Percentiles rank a stretch among this genome's conserved stretches.
Evolutionary conservation across 1,140 invertebrate species (phyloP).

Genomic region (Scaptomyza graminum): DNA sequence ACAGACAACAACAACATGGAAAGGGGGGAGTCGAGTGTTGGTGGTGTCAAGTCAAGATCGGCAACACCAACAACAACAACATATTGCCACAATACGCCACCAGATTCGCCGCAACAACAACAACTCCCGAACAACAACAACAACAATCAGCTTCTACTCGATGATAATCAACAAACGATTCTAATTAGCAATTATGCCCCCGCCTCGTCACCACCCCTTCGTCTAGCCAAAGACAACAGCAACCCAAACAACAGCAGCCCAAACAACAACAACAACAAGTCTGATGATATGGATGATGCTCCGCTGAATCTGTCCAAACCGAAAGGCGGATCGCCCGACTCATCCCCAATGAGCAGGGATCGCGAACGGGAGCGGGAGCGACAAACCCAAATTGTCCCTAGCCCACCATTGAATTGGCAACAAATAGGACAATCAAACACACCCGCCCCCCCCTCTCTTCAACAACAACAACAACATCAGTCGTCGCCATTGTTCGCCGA

Average conservation of each 20-base stretch:
- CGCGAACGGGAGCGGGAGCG: too few species aligned
- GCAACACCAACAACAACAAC: not conserved
- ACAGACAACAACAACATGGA: not conserved
- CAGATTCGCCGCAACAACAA: slow-evolving; percentile 71
- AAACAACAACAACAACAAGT: slow-evolving; percentile 7
- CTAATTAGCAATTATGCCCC: slow-evolving; percentile 41
- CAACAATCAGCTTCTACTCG: too few species aligned
- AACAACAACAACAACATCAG: slow-evolving; percentile 31
- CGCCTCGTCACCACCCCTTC: slow-evolving; percentile 40
- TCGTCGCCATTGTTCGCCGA: slow-evolving; percentile 44
- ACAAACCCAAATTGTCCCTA: slow-evolving; percentile 54
- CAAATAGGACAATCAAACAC: slow-evolving; percentile 17
- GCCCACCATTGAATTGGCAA: slow-evolving; percentile 79
- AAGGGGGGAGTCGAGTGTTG: too few species aligned
- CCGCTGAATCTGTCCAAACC: slow-evolving; percentile 95
- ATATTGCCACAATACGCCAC: slow-evolving; percentile 82
- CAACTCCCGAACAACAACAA: too few species aligned
- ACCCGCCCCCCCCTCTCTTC: not conserved
- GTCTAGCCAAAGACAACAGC: not conserved
- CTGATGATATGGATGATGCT: slow-evolving; percentile 88
- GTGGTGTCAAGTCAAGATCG: too few species aligned
- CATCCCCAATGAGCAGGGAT: slow-evolving; percentile 53
- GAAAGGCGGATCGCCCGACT: slow-evolving; percentile 86
- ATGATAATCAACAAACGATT: slow-evolving; percentile 9
- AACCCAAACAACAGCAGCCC: not conserved